Evolutionary conservation across 2,888 invertebrate species (phyloP), one percentile per base, ranked within the genome.

Genomic region (Sipunculus nudus): DNA sequence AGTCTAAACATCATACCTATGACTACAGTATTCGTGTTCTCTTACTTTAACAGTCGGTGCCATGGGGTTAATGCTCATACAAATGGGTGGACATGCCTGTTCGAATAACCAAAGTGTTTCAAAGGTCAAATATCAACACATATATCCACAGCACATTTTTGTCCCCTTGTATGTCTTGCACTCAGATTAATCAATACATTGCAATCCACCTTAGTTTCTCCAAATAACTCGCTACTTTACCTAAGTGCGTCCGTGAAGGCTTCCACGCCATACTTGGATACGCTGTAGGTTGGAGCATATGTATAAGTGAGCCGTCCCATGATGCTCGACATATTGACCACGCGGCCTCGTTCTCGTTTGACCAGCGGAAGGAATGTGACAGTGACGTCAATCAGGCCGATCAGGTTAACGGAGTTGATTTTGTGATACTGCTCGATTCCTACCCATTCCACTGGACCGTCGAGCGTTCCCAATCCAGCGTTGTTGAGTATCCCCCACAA

Each of bases 401-500:
- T 75, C 3, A 78, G 58, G 64, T 84, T 84, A 32, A 79, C 73
- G 23, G 47, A 40, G 4, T 46, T 13, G 6, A 49, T 45, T n/a
- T 38, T 32, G 25, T 47, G 32, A 46, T 61, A 64, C 50, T 64
- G 50, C 3, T 45, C 49, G 4, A 45, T 32, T 3, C 43, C 58
- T 26, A 61, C 32, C 60, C 60, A 64, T 21, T 61, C 61, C 31
- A 38, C 38, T 10, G 53, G 60, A 2, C 61, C 60, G n/a, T n/a
- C n/a, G 8, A 46, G 28, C 38, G n/a, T 47, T 1, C 75, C 75
- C 41, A 68, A 54, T 8, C 79, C 79, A 10, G 78, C 79, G 53
- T 79, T 79, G 70, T 79, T 79, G 3, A 79, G 73, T 1, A 79
- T 31, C 13, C 73, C 77, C 79, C 78, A 79, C 19, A 79, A 49